A percentile compares a stretch with the other conserved stretches of the same genome.
phyloP scores from a whole-genome alignment of 2,113 vertebrate species.

The Cairina moschata region DNA sequence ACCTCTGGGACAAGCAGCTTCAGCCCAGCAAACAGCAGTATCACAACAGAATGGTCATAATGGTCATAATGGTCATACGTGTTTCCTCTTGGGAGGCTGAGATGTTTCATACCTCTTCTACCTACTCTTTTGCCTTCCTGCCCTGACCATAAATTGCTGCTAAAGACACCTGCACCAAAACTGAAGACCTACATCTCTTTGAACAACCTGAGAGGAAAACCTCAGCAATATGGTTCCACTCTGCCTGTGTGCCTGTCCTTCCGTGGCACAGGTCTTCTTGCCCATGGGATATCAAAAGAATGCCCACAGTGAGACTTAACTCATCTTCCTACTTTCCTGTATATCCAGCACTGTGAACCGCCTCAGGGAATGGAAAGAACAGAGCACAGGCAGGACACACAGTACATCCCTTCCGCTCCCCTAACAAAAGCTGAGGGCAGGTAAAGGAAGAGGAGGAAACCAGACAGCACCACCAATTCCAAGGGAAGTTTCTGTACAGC shows the following conservation, averaged over 20 bases:
- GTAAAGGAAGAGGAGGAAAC: neutral
- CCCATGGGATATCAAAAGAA: too few relatives aligned
- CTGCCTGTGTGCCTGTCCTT: neutral
- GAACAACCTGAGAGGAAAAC: neutral
- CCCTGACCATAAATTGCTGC: neutral
- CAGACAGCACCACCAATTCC: too few relatives aligned
- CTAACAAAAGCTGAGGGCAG: neutral
- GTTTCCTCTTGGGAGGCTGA: neutral
- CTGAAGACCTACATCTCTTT: neutral
- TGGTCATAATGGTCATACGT: neutral
- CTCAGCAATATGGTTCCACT: neutral
- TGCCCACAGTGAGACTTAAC: neutral
- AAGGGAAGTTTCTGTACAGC: neutral
- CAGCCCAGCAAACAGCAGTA: neutral
- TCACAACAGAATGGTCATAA: neutral
- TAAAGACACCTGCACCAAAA: neutral
- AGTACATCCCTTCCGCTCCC: neutral
- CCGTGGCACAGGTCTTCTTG: neutral
- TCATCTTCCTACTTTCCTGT: neutral
- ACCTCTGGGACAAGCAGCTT: neutral
- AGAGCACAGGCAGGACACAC: neutral
- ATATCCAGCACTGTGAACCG: neutral
- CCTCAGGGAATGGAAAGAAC: neutral
- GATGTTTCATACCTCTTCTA: neutral
- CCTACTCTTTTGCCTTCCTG: neutral